Evolutionary conservation across 2,113 vertebrate species (phyloP).

Genomic region (Ptilonorhynchus violaceus): DNA sequence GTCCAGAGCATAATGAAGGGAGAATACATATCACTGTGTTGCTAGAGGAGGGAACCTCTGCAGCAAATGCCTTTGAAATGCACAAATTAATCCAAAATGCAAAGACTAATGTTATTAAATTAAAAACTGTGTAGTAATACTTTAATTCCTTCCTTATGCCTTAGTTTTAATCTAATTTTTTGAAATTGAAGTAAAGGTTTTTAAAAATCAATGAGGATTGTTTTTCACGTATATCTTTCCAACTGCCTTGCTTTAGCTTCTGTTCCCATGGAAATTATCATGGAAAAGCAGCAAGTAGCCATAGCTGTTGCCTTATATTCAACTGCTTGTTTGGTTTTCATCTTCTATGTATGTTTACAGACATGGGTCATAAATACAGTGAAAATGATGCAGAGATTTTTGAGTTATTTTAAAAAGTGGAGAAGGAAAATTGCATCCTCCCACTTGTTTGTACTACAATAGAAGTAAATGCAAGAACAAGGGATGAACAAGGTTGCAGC

Average conservation of each 20-base stretch:
- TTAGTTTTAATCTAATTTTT: not conserved
- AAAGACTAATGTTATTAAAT: not conserved
- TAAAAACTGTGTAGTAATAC: not conserved
- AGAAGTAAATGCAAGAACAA: not conserved
- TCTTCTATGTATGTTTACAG: not conserved
- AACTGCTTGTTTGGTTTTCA: not conserved
- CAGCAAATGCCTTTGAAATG: not conserved
- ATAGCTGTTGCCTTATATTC: not conserved
- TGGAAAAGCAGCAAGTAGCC: not conserved
- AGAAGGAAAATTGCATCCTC: not conserved
- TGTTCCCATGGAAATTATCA: constrained; percentile 21
- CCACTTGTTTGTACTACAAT: accelerated
- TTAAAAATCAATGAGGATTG: not conserved
- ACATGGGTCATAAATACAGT: not conserved
- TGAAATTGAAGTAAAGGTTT: not conserved
- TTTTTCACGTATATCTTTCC: not conserved
- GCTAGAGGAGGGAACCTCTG: not conserved
- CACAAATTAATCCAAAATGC: not conserved
- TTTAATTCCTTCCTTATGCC: not conserved
- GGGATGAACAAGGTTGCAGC: not conserved
- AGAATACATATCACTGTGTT: not conserved
- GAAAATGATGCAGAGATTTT: not conserved
- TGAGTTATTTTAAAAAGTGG: not conserved
- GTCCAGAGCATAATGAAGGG: not conserved
- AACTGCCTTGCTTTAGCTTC: not conserved